Evolutionary conservation across 2,113 vertebrate species (phyloP).

Genomic region (Pachycephala philippinensis): DNA sequence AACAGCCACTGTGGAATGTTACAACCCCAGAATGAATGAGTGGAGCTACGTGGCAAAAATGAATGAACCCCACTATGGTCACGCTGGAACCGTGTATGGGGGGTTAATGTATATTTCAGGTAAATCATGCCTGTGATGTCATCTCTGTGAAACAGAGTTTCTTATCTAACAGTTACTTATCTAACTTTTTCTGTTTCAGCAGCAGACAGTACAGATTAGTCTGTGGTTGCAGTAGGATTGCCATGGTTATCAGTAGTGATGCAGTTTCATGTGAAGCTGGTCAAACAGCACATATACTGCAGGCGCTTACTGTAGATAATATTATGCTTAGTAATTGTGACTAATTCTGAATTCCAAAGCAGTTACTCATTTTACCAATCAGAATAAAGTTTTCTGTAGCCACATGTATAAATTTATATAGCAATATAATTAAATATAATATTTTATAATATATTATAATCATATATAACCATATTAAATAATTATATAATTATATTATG

Average conservation of each 20-base stretch:
- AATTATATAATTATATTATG: background rate
- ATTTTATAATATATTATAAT: background rate
- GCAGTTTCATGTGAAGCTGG: background rate
- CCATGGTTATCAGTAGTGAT: background rate
- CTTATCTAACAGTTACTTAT: background rate
- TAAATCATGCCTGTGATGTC: constrained; percentile 21
- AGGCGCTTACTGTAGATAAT: background rate
- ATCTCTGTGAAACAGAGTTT: background rate
- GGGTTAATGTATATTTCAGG: constrained; percentile 98
- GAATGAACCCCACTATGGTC: constrained; percentile 97
- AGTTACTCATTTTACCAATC: background rate
- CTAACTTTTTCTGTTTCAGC: background rate
- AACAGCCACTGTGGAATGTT: constrained; percentile 96
- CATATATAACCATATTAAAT: background rate
- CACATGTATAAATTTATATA: background rate
- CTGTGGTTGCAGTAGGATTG: background rate
- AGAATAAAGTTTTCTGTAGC: background rate
- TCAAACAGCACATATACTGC: background rate
- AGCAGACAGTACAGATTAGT: background rate
- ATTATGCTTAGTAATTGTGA: background rate
- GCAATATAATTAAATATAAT: background rate
- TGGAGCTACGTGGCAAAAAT: constrained; percentile 99
- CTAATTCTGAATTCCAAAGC: background rate
- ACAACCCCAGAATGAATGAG: constrained; percentile 96
- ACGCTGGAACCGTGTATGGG: constrained; percentile 95